Percentiles rank a stretch among this genome's conserved stretches.
phyloP scores from a whole-genome alignment of 2,888 invertebrate genomes.

The Smittia sp. region DNA sequence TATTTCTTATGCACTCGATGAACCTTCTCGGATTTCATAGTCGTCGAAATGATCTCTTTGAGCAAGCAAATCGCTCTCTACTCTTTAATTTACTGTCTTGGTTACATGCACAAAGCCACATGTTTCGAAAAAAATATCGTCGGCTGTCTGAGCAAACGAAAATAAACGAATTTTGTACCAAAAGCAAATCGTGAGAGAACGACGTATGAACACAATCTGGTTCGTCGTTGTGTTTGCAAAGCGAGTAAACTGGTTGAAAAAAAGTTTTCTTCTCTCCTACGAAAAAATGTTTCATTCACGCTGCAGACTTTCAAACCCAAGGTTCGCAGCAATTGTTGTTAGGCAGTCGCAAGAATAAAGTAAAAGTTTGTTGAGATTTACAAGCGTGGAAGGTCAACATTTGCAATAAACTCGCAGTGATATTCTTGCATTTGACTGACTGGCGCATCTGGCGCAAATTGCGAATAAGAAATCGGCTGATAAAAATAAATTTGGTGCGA shows the following conservation, averaged over 20 bases:
- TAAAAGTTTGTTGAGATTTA: not conserved
- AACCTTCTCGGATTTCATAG: too few relatives aligned
- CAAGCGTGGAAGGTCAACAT: not conserved
- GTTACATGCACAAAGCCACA: not conserved
- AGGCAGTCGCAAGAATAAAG: constrained; percentile 14
- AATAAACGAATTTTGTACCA: not conserved
- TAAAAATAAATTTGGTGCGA: not conserved
- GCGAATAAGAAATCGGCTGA: not conserved
- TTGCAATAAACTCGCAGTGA: not conserved
- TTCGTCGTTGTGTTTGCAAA: not conserved
- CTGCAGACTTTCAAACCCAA: constrained; percentile 12
- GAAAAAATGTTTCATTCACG: constrained; percentile 20
- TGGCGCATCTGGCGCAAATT: too few relatives aligned
- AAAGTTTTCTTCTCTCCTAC: not conserved
- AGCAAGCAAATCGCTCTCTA: too few relatives aligned
- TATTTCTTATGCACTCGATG: too few relatives aligned
- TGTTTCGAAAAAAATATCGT: not conserved
- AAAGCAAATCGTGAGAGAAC: not conserved
- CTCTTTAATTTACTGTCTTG: not conserved
- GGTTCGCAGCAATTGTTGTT: not conserved
- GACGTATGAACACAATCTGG: not conserved
- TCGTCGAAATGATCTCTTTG: too few relatives aligned
- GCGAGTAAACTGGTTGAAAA: not conserved
- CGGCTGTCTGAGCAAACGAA: not conserved
- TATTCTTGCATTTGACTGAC: too few relatives aligned